Percentiles rank a stretch among this genome's conserved stretches.
Conservation (phyloP, 2,797 vertebrate genomes). For the Carapus acus region DNA sequence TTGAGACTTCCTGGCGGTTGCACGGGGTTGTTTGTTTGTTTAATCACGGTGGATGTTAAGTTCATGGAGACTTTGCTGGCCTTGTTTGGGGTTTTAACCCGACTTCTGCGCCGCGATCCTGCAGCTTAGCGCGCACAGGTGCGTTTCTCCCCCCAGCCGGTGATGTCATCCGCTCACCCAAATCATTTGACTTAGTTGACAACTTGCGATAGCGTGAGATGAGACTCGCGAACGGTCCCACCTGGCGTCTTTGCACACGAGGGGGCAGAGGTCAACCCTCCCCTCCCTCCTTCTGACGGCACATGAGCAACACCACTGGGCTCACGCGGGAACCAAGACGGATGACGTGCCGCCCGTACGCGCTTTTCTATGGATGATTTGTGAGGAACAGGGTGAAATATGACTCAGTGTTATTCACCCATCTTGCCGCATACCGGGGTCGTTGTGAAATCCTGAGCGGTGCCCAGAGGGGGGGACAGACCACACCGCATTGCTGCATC, state of each 20-base stretch:
- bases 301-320: not conserved
- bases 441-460: slow-evolving; percentile 10
- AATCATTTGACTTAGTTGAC: not conserved
- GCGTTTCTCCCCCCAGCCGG: not conserved
- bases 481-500: too few species aligned
- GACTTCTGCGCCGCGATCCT: too few species aligned
- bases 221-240: not conserved
- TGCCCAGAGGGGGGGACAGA: not conserved
- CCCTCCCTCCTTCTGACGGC: not conserved
- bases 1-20: slow-evolving; percentile 18
- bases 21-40: too few species aligned
- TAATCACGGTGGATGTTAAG: too few species aligned
- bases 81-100: too few species aligned
- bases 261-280: not conserved
- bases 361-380: not conserved
- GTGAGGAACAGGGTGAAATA: not conserved
- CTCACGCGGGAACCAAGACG: not conserved
- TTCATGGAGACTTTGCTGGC: not conserved
- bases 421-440: not conserved
- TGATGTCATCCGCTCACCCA: not conserved
- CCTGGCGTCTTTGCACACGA: too few species aligned
- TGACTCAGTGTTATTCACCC: not conserved
- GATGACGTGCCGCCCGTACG: not conserved
- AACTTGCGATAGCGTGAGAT: not conserved
- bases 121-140: not conserved